Evolutionary conservation across 2,888 invertebrate genomes (phyloP).

Genomic region (Pemphredon lugubris): DNA sequence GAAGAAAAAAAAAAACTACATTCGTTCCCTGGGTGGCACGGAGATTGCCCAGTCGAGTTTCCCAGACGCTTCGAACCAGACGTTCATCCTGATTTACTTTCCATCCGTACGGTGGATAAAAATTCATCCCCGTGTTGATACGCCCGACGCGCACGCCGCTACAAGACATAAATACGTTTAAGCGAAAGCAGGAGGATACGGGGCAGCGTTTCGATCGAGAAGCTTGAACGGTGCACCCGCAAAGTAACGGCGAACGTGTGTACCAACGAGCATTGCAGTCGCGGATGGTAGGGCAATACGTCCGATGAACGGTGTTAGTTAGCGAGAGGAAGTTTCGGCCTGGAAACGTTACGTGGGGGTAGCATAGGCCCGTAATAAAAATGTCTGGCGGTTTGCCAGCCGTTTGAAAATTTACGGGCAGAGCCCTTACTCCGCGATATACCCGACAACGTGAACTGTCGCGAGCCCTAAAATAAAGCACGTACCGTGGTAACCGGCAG

Average conservation of each 20-base stretch:
- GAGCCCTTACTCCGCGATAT: constrained; percentile 26
- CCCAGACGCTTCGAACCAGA: no score
- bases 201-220: no score
- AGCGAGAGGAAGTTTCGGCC: constrained; percentile 9
- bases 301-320: constrained; percentile 37
- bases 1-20: constrained; percentile 13
- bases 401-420: constrained; percentile 63
- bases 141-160: no score
- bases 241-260: constrained; percentile 33
- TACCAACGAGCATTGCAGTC: not conserved
- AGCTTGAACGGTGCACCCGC: constrained; percentile 21
- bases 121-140: no score
- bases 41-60: not conserved
- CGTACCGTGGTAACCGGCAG: constrained; percentile 1
- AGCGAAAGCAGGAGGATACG: no score
- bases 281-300: constrained; percentile 7
- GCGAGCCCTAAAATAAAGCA: constrained; percentile 30
- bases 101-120: no score
- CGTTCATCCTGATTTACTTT: constrained; percentile 20
- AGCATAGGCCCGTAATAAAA: constrained; percentile 58
- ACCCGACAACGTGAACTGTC: constrained; percentile 37
- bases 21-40: not conserved
- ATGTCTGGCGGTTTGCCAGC: constrained; percentile 67
- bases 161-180: no score
- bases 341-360: constrained; percentile 38